These are phyloP conservation scores for Lasiurus borealis DNA, from an alignment of 2,113 vertebrate genomes.

Conservation along the genomic window DNA sequence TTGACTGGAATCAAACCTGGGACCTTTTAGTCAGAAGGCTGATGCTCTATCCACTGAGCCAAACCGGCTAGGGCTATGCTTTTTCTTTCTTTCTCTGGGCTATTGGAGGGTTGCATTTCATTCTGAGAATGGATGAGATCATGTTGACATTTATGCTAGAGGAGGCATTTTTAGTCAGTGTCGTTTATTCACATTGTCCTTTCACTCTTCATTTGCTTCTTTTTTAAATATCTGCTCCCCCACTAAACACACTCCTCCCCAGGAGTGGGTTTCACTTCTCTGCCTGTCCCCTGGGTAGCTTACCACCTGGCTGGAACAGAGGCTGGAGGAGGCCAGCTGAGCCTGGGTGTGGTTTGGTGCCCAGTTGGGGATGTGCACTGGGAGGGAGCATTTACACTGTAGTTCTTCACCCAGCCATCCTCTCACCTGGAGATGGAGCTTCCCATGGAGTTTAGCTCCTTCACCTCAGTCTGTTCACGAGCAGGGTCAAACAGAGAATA, in stretches of 20 bases:
- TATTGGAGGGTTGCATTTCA: neutral
- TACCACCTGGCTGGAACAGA: neutral
- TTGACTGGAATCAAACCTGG: too few relatives aligned
- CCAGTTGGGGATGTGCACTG: neutral
- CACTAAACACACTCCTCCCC: neutral
- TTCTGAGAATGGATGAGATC: neutral
- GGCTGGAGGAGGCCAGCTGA: neutral
- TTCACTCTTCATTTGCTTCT: neutral
- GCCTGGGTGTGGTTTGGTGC: neutral
- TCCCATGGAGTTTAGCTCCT: neutral
- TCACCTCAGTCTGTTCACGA: neutral
- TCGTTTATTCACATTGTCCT: neutral
- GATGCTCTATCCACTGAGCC: too few relatives aligned
- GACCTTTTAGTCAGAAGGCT: too few relatives aligned
- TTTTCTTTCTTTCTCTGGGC: neutral
- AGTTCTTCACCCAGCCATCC: neutral
- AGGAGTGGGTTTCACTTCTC: constrained; percentile 40
- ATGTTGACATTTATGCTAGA: neutral
- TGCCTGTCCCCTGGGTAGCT: neutral
- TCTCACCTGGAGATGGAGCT: neutral
- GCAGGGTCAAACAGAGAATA: neutral
- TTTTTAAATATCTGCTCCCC: too few relatives aligned
- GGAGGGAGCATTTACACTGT: neutral
- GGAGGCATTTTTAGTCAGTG: neutral
- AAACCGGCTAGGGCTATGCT: too few relatives aligned